Conservation (phyloP, 2,113 vertebrate species). For the Proteles cristata region DNA sequence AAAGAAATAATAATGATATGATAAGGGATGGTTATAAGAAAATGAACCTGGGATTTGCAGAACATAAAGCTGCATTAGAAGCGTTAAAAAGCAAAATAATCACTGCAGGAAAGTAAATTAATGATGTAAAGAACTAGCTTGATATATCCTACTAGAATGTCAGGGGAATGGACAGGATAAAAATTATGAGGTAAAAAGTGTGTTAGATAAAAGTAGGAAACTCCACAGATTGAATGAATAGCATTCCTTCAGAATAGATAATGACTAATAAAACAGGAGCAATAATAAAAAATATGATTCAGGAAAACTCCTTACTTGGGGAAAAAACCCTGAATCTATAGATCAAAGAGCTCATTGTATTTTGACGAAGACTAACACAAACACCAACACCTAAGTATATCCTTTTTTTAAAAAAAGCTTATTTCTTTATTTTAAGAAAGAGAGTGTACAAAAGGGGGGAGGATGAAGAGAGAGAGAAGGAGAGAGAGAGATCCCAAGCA, state of each 20-base stretch:
- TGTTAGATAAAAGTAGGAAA: not conserved
- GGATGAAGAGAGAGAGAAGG: too few relatives aligned
- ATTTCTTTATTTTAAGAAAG: too few relatives aligned
- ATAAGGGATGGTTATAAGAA: not conserved
- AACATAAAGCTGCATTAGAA: not conserved
- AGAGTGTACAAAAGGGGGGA: too few relatives aligned
- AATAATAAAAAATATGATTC: not conserved
- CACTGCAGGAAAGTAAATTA: not conserved
- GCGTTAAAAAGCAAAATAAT: not conserved
- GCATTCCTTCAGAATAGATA: not conserved
- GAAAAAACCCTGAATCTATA: not conserved
- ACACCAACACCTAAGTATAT: not conserved
- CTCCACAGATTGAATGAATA: not conserved
- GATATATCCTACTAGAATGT: not conserved
- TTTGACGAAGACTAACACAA: constrained; percentile 42
- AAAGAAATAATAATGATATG: not conserved
- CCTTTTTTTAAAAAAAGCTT: too few relatives aligned
- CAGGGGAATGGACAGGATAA: not conserved
- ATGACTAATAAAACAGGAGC: not conserved
- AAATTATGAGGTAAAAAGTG: not conserved
- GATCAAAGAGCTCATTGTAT: not conserved
- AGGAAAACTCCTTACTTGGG: constrained; percentile 13
- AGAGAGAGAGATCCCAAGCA: too few relatives aligned
- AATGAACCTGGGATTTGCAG: constrained; percentile 25
- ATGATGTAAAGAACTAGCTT: not conserved